These are phyloP conservation scores for Marronus borbonicus DNA, from an alignment of 2,888 invertebrate genomes.

Conservation along the genomic window DNA sequence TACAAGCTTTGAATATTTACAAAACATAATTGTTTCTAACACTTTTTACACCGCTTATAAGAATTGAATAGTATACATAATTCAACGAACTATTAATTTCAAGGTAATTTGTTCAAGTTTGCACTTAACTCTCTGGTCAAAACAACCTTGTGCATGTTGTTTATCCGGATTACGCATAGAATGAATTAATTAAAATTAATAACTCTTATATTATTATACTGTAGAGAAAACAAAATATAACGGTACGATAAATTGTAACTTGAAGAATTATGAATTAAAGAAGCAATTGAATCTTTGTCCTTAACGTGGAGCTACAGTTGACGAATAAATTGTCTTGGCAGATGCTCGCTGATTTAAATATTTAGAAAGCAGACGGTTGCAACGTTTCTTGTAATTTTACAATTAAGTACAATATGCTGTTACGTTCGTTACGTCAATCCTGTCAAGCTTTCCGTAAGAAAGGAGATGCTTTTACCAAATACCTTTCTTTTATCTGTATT, in stretches of 20 bases:
- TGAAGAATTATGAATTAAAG: neutral
- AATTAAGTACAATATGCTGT: neutral
- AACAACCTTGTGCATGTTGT: constrained; percentile 17
- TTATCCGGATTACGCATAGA: constrained; percentile 4
- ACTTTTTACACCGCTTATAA: neutral
- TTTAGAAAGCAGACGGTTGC: constrained; percentile 21
- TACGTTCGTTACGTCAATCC: neutral
- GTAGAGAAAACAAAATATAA: too few relatives aligned
- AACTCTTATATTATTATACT: too few relatives aligned
- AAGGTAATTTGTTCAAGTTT: constrained; percentile 29
- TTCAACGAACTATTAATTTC: constrained; percentile 26
- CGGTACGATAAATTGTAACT: neutral
- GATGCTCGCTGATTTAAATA: constrained; percentile 20
- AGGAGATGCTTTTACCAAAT: neutral
- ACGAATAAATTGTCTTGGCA: neutral
- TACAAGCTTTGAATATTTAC: too few relatives aligned
- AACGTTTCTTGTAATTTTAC: neutral
- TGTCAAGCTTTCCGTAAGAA: neutral
- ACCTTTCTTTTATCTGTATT: neutral
- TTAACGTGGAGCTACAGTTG: constrained; percentile 1
- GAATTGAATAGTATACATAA: constrained; percentile 10
- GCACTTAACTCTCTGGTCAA: neutral
- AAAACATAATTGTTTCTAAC: too few relatives aligned
- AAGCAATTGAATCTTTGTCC: neutral
- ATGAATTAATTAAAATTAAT: constrained; percentile 26